phyloP scores from a whole-genome alignment of 1,140 invertebrate species.

The Hypsibius dujardini region DNA sequence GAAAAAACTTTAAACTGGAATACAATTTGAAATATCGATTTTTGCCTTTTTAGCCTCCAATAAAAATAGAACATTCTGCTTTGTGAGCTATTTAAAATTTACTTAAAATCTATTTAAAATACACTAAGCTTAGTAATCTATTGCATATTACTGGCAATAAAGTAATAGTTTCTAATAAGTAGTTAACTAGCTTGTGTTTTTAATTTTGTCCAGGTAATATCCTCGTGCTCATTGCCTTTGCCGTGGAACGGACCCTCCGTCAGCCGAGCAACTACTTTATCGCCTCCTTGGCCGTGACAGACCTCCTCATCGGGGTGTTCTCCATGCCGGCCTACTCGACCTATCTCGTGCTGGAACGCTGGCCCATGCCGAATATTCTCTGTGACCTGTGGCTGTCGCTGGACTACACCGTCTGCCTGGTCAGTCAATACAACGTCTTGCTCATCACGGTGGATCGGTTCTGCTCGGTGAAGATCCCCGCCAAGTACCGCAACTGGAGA shows the following conservation, averaged over 20 bases:
- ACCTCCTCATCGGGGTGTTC: slow-evolving; percentile 78
- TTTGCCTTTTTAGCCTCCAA: too few relatives aligned
- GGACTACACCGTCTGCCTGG: slow-evolving; percentile 95
- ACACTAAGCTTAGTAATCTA: too few relatives aligned
- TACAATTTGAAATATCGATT: too few relatives aligned
- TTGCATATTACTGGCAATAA: too few relatives aligned
- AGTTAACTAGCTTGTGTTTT: too few relatives aligned
- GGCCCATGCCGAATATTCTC: slow-evolving; percentile 83
- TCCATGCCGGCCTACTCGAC: slow-evolving; percentile 56
- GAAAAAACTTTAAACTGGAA: too few relatives aligned
- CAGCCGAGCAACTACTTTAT: slow-evolving; percentile 99
- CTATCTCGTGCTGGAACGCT: slow-evolving; percentile 71
- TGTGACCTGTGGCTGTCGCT: slow-evolving; percentile 97
- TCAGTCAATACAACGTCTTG: slow-evolving; percentile 96
- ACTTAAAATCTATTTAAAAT: too few relatives aligned
- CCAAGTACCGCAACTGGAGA: slow-evolving; percentile 87
- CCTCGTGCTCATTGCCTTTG: slow-evolving; percentile 82
- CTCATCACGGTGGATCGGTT: slow-evolving; percentile 96
- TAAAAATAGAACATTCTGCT: too few relatives aligned
- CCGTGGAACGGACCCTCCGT: slow-evolving; percentile 84
- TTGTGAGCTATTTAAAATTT: too few relatives aligned
- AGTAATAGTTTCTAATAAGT: too few relatives aligned
- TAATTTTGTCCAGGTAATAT: slow-evolving; percentile 94
- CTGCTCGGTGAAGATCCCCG: slow-evolving; percentile 96
- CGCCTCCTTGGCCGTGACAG: slow-evolving; percentile 87